phyloP scores from a whole-genome alignment of 2,888 invertebrate species.

The Vanessa cardui region DNA sequence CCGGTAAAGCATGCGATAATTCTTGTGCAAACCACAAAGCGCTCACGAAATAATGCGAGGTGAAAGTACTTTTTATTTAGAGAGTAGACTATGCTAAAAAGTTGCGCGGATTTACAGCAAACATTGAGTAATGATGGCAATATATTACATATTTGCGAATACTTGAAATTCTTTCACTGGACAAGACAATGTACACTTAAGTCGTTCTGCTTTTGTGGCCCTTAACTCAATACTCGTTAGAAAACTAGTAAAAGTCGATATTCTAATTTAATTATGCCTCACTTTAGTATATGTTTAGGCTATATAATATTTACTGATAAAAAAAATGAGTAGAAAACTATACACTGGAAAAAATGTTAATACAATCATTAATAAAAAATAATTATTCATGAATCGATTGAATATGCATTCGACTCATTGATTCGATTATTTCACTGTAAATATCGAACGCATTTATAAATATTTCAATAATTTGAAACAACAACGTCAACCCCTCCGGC shows the following conservation, averaged over 20 bases:
- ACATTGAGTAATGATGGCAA: constrained; percentile 67
- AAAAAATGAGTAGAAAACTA: neutral
- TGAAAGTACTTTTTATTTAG: constrained; percentile 71
- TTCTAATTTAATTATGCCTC: constrained; percentile 24
- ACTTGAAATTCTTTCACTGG: constrained; percentile 41
- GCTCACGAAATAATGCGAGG: constrained; percentile 56
- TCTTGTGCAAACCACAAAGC: constrained; percentile 53
- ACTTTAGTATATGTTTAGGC: constrained; percentile 13
- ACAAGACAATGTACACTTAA: constrained; percentile 28
- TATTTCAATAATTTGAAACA: neutral
- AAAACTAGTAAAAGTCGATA: constrained; percentile 28
- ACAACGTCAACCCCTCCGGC: constrained; percentile 13
- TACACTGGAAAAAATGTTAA: too few species aligned
- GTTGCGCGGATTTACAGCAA: constrained; percentile 66
- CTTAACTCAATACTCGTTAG: constrained; percentile 22
- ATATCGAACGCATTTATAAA: neutral
- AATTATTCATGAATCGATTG: neutral
- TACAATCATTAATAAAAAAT: too few species aligned
- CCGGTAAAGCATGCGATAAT: constrained; percentile 48
- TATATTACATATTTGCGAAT: constrained; percentile 66
- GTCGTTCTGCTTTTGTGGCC: constrained; percentile 24
- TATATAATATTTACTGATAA: constrained; percentile 11
- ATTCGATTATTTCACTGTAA: neutral
- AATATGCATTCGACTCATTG: neutral
- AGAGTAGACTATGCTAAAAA: constrained; percentile 61